A percentile compares a stretch with the other conserved stretches of the same genome.
phyloP scores from a whole-genome alignment of 2,113 vertebrate genomes.

The Struthidea cinerea region DNA sequence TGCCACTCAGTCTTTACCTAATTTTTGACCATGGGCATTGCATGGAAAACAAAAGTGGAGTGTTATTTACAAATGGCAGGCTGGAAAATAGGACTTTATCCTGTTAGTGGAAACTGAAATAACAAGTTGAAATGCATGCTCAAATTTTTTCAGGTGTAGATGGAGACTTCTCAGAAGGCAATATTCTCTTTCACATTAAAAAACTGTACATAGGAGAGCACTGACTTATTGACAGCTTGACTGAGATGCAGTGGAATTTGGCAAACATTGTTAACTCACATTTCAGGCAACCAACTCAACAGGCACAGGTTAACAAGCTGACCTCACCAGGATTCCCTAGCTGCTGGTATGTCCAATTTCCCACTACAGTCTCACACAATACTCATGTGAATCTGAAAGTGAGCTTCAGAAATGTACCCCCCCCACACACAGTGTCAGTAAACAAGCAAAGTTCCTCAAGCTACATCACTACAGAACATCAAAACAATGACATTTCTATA shows the following conservation, averaged over 20 bases:
- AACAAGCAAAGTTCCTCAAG: not conserved
- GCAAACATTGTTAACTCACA: not conserved
- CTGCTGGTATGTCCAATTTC: not conserved
- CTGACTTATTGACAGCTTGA: not conserved
- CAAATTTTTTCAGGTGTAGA: not conserved
- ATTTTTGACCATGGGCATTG: not conserved
- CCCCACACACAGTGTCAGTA: fast-evolving
- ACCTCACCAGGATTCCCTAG: not conserved
- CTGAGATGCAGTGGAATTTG: not conserved
- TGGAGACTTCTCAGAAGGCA: not conserved
- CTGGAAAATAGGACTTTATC: not conserved
- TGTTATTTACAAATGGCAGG: not conserved
- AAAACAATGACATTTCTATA: not conserved
- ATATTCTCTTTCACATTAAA: not conserved
- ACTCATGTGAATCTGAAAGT: not conserved
- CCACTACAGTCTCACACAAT: not conserved
- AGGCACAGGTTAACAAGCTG: not conserved
- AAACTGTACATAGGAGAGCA: not conserved
- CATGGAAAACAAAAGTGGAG: not conserved
- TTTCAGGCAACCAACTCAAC: not conserved
- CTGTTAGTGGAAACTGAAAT: not conserved
- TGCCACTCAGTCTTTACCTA: not conserved
- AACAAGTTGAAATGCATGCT: not conserved
- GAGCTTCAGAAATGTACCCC: not conserved
- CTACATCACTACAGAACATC: not conserved